Evolutionary conservation across 1,140 invertebrate species (phyloP).

Genomic region (Eueides isabella): DNA sequence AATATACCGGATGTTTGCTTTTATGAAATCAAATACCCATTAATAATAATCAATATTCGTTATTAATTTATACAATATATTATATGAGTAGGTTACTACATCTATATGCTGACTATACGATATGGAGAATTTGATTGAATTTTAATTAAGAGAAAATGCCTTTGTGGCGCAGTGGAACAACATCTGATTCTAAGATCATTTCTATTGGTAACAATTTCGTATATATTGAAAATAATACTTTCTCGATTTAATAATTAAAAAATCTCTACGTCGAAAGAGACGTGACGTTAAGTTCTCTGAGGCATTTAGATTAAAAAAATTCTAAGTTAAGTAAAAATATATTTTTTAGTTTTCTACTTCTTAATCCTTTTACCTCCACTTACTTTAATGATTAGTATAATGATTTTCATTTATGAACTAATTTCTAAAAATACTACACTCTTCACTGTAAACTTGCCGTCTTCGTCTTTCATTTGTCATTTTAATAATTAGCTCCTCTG

Average conservation of each 20-base stretch:
- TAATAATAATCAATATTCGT: background rate
- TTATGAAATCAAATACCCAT: conserved; percentile 4
- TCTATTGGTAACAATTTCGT: too few relatives aligned
- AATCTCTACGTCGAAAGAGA: too few relatives aligned
- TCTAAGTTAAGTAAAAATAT: too few relatives aligned
- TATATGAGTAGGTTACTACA: too few relatives aligned
- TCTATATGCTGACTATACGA: background rate
- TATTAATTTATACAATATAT: background rate
- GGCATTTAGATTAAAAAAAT: too few relatives aligned
- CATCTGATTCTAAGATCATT: background rate
- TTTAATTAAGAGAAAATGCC: background rate
- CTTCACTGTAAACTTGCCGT: background rate
- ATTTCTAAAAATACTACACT: background rate
- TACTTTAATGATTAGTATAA: background rate
- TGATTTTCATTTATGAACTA: background rate
- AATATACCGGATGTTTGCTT: background rate
- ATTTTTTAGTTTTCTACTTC: background rate
- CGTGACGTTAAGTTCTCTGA: too few relatives aligned
- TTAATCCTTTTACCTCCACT: background rate
- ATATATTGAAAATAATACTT: too few relatives aligned
- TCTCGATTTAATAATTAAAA: too few relatives aligned
- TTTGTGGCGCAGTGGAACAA: background rate
- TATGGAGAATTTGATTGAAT: background rate
- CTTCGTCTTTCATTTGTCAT: conserved; percentile 6
- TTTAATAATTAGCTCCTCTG: conserved; percentile 3